These are phyloP conservation scores for Bovichtus variegatus DNA, from an alignment of 2,797 vertebrate species.

Conservation along the genomic window DNA sequence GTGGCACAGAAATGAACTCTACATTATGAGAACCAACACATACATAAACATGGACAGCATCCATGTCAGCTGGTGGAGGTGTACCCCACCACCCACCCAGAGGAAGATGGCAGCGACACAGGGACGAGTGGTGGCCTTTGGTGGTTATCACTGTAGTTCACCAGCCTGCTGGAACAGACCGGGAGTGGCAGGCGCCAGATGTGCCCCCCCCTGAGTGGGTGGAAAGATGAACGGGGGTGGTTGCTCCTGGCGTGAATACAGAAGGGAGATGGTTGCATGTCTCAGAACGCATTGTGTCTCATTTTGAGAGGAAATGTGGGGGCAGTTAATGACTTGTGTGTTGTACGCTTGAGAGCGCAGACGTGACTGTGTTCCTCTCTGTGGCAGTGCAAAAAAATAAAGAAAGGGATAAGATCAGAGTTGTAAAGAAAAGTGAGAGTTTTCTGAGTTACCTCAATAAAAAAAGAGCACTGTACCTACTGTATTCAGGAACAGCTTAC, in stretches of 20 bases:
- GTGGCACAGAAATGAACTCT: conserved; percentile 23
- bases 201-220: conserved; percentile 40
- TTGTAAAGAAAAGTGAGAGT: conserved; percentile 8
- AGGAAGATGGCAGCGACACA: conserved; percentile 15
- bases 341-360: conserved; percentile 6
- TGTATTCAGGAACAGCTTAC: conserved; percentile 45
- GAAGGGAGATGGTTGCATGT: conserved; percentile 17
- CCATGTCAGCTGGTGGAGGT: conserved; percentile 25
- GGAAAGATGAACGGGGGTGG: conserved; percentile 21
- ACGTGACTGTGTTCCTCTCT: neutral
- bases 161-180: conserved; percentile 48
- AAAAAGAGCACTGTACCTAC: conserved; percentile 35
- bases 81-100: neutral
- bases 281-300: conserved; percentile 30
- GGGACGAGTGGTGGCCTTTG: conserved; percentile 19
- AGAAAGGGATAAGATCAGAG: neutral
- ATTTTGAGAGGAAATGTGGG: conserved; percentile 40
- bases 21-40: conserved; percentile 38
- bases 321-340: conserved; percentile 49
- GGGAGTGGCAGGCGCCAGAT: conserved; percentile 76
- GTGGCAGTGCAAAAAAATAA: neutral
- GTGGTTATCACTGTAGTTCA: conserved; percentile 56
- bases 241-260: conserved; percentile 43
- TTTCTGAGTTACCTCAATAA: conserved; percentile 26
- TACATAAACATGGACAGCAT: conserved; percentile 39